Evolutionary conservation across 2,888 invertebrate species (phyloP).

Genomic region (Syrista parreyssii): DNA sequence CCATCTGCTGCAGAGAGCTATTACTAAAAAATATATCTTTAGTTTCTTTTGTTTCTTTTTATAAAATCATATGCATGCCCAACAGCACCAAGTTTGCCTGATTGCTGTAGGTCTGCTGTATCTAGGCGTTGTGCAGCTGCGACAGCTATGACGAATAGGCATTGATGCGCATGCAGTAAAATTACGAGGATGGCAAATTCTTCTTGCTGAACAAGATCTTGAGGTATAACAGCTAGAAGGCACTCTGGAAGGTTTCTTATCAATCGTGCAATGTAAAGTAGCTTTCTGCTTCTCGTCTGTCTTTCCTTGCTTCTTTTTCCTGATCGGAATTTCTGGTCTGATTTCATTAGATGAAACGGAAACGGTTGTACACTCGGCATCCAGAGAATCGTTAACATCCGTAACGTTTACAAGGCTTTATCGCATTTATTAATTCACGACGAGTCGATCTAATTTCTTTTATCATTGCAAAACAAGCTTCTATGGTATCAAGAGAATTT

Average conservation of each 20-base stretch:
- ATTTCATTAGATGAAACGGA: neutral
- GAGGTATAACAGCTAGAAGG: neutral
- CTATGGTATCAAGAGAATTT: neutral
- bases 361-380: neutral
- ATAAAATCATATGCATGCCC: neutral
- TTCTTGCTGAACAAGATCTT: neutral
- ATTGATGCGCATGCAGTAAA: neutral
- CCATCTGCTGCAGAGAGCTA: neutral
- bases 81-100: neutral
- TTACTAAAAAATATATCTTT: neutral
- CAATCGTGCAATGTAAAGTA: neutral
- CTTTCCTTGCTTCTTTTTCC: neutral
- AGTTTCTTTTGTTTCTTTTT: neutral
- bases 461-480: neutral
- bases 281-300: neutral
- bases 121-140: neutral
- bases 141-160: neutral
- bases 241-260: neutral
- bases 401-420: neutral
- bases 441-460: neutral
- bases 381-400: neutral
- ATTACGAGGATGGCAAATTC: neutral
- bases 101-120: neutral
- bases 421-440: neutral
- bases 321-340: neutral